Percentiles rank a stretch among this genome's conserved stretches.
Evolutionary conservation across 2,113 vertebrate species (phyloP).

Genomic region (Pomatostomus ruficeps): DNA sequence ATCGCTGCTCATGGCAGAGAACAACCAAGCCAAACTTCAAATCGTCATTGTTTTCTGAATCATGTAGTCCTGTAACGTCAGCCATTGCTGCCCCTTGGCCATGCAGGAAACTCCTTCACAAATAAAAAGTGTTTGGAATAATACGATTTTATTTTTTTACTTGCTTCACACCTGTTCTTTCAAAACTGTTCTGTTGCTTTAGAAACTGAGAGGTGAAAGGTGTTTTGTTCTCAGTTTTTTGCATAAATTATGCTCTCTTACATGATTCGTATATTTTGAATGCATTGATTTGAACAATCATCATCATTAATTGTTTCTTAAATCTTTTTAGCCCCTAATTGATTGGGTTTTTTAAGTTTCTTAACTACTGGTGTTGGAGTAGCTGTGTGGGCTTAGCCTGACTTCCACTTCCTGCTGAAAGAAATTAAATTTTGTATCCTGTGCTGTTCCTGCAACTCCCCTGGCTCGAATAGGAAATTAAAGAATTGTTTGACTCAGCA

Average conservation of each 20-base stretch:
- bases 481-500: not conserved
- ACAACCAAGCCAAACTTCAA: not conserved
- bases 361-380: not conserved
- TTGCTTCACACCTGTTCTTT: not conserved
- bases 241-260: not conserved
- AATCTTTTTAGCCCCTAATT: not conserved
- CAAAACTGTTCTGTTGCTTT: not conserved
- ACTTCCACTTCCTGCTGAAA: not conserved
- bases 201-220: not conserved
- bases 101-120: not conserved
- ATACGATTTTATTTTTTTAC: not conserved
- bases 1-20: not conserved
- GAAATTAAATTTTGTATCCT: not conserved
- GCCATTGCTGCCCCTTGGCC: not conserved
- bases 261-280: not conserved
- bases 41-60: not conserved
- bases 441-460: not conserved
- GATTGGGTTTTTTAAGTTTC: not conserved
- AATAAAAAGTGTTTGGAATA: constrained; percentile 48
- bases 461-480: not conserved
- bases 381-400: not conserved
- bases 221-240: not conserved
- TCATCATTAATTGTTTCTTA: not conserved
- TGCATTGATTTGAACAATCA: not conserved
- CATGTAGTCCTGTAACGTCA: not conserved